Evolutionary conservation across 1,140 invertebrate genomes (phyloP), one percentile per base, ranked within the genome.

Genomic region (Oryctes rhinoceros): DNA sequence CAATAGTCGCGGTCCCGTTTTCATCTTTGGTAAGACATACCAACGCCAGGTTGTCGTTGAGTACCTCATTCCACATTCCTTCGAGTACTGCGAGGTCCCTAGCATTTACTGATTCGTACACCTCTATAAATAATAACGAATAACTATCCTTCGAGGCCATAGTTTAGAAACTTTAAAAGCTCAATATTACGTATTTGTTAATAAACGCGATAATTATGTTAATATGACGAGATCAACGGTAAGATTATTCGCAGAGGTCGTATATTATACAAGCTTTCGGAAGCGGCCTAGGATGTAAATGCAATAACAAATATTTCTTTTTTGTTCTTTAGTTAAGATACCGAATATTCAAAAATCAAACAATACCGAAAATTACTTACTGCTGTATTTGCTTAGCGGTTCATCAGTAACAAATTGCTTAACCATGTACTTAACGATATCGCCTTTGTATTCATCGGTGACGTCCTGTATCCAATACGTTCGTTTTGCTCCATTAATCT

Each of bases 391-490:
- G 48, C 18, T 47, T 53, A 76, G 18, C 9, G 79, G 67, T 76
- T 80, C 79, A 35, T 80, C 39, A 5, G n/a, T 24, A 18, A n/a
- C 71, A 18, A 80, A 80, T 15, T 35, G 13, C 10, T 80, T 44
- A 53, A 37, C 71, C 79, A 80, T 80, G 30, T 49, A 53, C 9
- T 80, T n/a, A 20, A 59, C 62, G 10, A 80, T 24, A 9, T 13
- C 35, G 44, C 76, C 71, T 24, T 44, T 74, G 47, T 76, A 35
- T 13, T 75, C 67, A 20, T 76, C 79, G 3, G 79, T 35, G 4
- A 80, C 39, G 24, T 80, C 79, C 49, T 80, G 79, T 67, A 80
- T 76, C 67, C 67, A 80, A 53, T 74, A 80, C 59, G n/a, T 76
- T 18, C 44, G 24, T n/a, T 24, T 80, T 10, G 49, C 20, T 48